Evolutionary conservation across 2,113 vertebrate species (phyloP), one percentile per base, ranked within the genome.

Genomic region (Nanorana parkeri): DNA sequence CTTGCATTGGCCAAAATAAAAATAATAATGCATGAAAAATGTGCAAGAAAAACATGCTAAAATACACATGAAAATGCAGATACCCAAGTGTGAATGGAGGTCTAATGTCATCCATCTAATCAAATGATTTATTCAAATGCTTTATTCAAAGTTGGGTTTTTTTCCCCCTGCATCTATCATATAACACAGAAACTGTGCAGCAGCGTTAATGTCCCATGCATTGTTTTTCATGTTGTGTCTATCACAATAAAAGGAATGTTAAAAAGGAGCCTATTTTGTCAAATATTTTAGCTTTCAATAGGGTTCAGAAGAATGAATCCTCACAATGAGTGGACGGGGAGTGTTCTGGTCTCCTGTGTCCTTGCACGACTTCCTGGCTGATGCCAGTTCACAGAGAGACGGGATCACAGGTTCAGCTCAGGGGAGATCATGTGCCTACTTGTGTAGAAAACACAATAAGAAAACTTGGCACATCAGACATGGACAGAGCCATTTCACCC

Each of bases 371-470:
- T 81, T 81, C 68, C 79, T 23, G 56, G 32, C 79, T 29, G 24
- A 81, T 81, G 79, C 79, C 67, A 80, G 23, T 47, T 68, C 28
- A 71, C n/a, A 68, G n/a, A 11, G 24, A 68, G 41, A 47, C 41
- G 41, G 54, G 52, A 68, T 68, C 52, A 58, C 66, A 69, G 78
- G 66, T 60, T 80, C 54, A 68, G 52, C 24, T 29, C 26, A 68
- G 64, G 28, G 19, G 19, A 61, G 28, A 80, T 80, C 78, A 69
- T 80, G 66, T 80, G 78, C 78, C 78, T 80, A 61, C 78, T 71
- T 71, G 78, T 80, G 60, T 69, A 61, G 66, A 69, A 67, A 69
- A 61, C 55, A 80, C 55, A 80, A 71, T 80, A 56, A 69, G 67
- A 61, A 61, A 69, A 41, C 66, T 80, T 80, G 78, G 78, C 78